These are phyloP conservation scores for Benthosema pterotum DNA, from an alignment of 2,797 vertebrate species.

Conservation along the genomic window DNA sequence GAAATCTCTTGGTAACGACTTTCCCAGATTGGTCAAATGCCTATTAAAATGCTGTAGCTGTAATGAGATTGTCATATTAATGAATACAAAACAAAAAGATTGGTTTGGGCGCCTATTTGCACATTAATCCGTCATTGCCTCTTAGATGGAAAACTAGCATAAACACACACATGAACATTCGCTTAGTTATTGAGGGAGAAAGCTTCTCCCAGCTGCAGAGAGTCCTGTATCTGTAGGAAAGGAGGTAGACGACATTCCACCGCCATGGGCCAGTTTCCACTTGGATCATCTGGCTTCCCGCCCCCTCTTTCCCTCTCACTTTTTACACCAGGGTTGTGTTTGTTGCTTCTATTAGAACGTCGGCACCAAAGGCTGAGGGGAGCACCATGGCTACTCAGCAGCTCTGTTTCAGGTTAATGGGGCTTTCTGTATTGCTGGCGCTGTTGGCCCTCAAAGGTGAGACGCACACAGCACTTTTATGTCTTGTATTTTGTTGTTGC, in stretches of 20 bases:
- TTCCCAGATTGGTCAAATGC: no score
- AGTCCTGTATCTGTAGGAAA: slow-evolving; percentile 23
- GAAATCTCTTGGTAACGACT: no score
- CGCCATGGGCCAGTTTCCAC: slow-evolving; percentile 61
- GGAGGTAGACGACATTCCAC: slow-evolving; percentile 55
- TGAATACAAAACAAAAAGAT: no score
- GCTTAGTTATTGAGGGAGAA: slow-evolving; percentile 31
- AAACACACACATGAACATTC: slow-evolving; percentile 27
- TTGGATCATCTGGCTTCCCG: slow-evolving; percentile 45
- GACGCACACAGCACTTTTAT: slow-evolving; percentile 8
- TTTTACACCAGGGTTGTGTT: neutral
- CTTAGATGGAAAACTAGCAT: slow-evolving; percentile 46
- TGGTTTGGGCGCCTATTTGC: no score
- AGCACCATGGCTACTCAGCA: slow-evolving; percentile 62
- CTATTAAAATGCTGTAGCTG: no score
- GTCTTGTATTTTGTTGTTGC: no score
- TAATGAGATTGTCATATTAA: no score
- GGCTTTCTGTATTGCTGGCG: slow-evolving; percentile 49
- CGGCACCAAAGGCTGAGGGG: neutral
- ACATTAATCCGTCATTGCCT: neutral
- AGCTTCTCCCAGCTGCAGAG: slow-evolving; percentile 15
- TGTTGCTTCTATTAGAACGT: neutral
- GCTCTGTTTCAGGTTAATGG: slow-evolving; percentile 54
- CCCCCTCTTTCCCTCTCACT: slow-evolving; percentile 39
- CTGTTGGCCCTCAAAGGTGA: slow-evolving; percentile 62